These are phyloP conservation scores for Melikaiella ostensackeni DNA, from an alignment of 2,888 invertebrate species.

Conservation along the genomic window DNA sequence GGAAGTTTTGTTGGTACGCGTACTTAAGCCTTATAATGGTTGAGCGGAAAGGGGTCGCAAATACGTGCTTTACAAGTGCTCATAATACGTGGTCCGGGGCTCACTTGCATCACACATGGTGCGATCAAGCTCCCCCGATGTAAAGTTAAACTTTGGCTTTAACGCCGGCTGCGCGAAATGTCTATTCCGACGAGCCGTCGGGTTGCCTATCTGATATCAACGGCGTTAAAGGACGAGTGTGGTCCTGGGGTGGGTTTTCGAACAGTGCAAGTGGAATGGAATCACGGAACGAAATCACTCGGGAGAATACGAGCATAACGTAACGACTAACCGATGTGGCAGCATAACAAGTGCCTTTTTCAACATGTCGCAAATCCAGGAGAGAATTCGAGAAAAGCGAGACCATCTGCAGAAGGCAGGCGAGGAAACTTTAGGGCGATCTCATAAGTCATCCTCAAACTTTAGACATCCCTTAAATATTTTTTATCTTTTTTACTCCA, in stretches of 20 bases:
- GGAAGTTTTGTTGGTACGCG: constrained; percentile 15
- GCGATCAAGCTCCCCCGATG: constrained; percentile 68
- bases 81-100: constrained; percentile 63
- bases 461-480: background rate
- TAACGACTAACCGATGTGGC: constrained; percentile 69
- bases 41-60: constrained; percentile 55
- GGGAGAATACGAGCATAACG: constrained; percentile 44
- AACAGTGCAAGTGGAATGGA: constrained; percentile 45
- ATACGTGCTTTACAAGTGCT: constrained; percentile 66
- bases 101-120: constrained; percentile 71
- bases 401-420: constrained; percentile 46
- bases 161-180: constrained; percentile 76
- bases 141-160: constrained; percentile 74
- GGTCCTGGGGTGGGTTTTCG: constrained; percentile 4
- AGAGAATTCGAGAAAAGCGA: constrained; percentile 44
- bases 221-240: constrained; percentile 27
- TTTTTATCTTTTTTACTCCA: background rate
- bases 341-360: constrained; percentile 60
- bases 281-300: constrained; percentile 43
- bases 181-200: constrained; percentile 59
- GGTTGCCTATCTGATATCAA: constrained; percentile 57
- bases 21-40: constrained; percentile 35
- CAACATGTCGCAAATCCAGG: constrained; percentile 22
- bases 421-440: background rate
- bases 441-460: constrained; percentile 46